A percentile compares a stretch with the other conserved stretches of the same genome.
phyloP scores from a whole-genome alignment of 37 sponge, comb jelly and placozoan genomes.

The Mnemiopsis leidyi region DNA sequence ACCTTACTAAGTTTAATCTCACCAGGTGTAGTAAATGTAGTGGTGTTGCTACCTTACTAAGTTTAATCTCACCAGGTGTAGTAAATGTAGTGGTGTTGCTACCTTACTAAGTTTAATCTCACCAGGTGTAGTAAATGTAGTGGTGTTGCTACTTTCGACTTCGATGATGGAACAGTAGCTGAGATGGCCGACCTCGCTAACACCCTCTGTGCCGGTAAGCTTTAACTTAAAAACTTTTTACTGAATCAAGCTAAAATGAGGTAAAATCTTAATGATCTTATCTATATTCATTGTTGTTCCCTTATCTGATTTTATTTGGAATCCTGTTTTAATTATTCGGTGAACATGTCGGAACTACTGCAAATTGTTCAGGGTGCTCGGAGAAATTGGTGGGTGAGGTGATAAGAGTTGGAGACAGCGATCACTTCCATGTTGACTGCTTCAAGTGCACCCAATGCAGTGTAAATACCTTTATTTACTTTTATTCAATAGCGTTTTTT shows the following conservation, averaged over 20 bases:
- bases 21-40: too few species aligned
- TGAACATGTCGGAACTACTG: too few species aligned
- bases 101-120: not conserved
- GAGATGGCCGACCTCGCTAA: slow-evolving; percentile 13
- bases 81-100: too few species aligned
- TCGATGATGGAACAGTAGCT: not conserved
- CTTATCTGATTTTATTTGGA: too few species aligned
- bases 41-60: too few species aligned
- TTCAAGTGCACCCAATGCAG: slow-evolving; percentile 31
- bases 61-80: too few species aligned
- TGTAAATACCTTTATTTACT: not conserved
- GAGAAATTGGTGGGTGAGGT: slow-evolving; percentile 54
- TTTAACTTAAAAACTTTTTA: too few species aligned
- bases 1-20: too few species aligned
- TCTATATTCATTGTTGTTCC: too few species aligned
- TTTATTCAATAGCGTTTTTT: not conserved
- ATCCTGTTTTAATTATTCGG: too few species aligned
- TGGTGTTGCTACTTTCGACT: not conserved
- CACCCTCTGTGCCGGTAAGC: not conserved
- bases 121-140: not conserved
- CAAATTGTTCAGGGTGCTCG: slow-evolving; percentile 34
- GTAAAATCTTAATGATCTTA: too few species aligned
- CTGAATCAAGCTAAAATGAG: too few species aligned
- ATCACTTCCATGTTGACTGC: slow-evolving; percentile 61
- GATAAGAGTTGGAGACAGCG: slow-evolving; percentile 32